Conservation (phyloP, 2,113 vertebrate genomes). For the Nanger granti region DNA sequence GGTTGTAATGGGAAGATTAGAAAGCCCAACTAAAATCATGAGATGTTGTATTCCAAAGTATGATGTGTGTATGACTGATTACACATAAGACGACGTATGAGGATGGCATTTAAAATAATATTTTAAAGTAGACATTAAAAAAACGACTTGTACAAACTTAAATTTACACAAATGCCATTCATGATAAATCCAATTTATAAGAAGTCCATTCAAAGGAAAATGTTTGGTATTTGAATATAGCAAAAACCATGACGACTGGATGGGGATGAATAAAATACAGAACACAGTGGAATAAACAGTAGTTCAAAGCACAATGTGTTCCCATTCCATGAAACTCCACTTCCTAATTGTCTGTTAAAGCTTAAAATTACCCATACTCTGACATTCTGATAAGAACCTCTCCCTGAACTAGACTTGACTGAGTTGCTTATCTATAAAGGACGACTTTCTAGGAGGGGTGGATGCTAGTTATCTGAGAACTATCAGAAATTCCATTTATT, state of each 20-base stretch:
- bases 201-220: neutral
- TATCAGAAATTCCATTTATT: neutral
- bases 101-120: neutral
- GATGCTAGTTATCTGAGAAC: neutral
- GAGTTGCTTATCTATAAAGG: neutral
- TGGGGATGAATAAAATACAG: neutral
- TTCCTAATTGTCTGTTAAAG: neutral
- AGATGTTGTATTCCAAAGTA: neutral
- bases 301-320: neutral
- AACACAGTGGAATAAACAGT: no score
- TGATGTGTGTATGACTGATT: no score
- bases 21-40: neutral
- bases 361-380: neutral
- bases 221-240: neutral
- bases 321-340: neutral
- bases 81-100: neutral
- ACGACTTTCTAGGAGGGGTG: neutral
- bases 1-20: neutral
- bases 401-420: neutral
- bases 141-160: neutral
- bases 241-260: neutral
- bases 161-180: neutral
- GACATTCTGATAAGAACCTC: neutral
- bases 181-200: neutral
- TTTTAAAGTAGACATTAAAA: neutral